Evolutionary conservation across 2,888 invertebrate species (phyloP).

Genomic region (Actias luna): DNA sequence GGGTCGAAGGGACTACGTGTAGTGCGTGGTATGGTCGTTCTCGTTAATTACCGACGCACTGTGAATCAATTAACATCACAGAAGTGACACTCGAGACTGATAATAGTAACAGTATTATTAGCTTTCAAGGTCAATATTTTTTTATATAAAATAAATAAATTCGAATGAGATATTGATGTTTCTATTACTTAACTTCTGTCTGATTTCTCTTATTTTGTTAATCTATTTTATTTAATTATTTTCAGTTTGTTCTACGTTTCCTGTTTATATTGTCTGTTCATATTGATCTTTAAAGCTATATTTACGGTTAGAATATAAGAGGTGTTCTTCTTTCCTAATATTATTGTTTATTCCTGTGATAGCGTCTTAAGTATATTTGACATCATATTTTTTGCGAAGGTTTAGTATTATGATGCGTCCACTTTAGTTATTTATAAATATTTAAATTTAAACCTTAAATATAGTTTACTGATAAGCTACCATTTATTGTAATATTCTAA

Average conservation of each 20-base stretch:
- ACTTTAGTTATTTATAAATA: neutral
- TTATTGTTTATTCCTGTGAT: slow-evolving; percentile 66
- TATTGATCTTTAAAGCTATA: slow-evolving; percentile 32
- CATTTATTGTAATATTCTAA: slow-evolving; percentile 20
- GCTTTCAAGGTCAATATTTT: slow-evolving; percentile 37
- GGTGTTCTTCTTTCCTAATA: slow-evolving; percentile 32
- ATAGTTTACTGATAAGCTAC: slow-evolving; percentile 33
- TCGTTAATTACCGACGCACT: slow-evolving; percentile 20
- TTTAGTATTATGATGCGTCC: slow-evolving; percentile 17
- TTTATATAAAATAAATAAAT: no score
- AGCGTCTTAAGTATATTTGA: slow-evolving; percentile 46
- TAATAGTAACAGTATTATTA: slow-evolving; percentile 68
- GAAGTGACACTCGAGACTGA: slow-evolving; percentile 61
- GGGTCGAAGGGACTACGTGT: slow-evolving; percentile 71
- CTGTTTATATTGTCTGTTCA: slow-evolving; percentile 13
- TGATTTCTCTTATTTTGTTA: neutral
- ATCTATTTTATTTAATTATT: neutral
- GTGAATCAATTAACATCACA: slow-evolving; percentile 20
- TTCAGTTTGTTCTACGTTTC: neutral
- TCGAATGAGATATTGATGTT: neutral
- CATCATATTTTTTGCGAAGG: slow-evolving; percentile 29
- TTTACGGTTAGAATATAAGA: slow-evolving; percentile 22
- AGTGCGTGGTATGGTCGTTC: slow-evolving; percentile 35
- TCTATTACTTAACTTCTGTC: neutral
- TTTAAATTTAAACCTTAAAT: neutral